Base-by-base conservation (phyloP, 2,113 vertebrate genomes). In the Centropus unirufus region DNA sequence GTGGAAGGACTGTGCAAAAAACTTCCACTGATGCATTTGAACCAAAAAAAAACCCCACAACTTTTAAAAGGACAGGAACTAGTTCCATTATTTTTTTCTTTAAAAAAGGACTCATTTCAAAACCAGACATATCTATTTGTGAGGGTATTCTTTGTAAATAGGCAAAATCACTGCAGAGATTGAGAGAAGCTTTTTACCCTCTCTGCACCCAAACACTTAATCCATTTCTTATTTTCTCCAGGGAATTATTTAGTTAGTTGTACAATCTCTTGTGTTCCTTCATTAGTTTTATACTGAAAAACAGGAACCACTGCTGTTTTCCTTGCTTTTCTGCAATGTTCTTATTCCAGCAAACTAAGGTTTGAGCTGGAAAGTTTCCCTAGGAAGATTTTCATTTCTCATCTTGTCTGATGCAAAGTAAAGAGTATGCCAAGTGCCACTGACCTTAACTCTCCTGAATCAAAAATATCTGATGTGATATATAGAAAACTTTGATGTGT, bases 401-500 rank as follows among this genome's bases (percentile, higher is more conserved):
- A 95, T 91, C 95, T 96, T 90, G 85, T 96, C 83, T 94, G 75
- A 83, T 96, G 91, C 78, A 97, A 96, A 96, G 93, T 91, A 87
- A 96, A 96, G 95, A 96, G 96, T 97, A 92, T 93, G 96, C 93
- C 83, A 93, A 94, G 96, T 97, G 97, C 88, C 96, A 95, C 96
- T 98, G 98, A 98, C 97, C 98, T 98, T 98, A 97, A 97, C 95
- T 96, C 93, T 96, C 97, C 95, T 68, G 85, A 91, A 96, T 98
- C 95, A 97, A 95, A 98, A 97, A 96, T 97, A 97, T 97, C 92
- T 78, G 68, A 97, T 97, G 94, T 97, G 98, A 97, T 98, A 97
- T 93, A 96, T 93, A 97, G 95, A 96, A 97, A 97, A 97, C 97
- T 98, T 98, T 99, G 98, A 99, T 98, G 98, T 98, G 98, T 98